phyloP scores from a whole-genome alignment of 2,888 invertebrate species.

The Scrobipalpa atriplicella region DNA sequence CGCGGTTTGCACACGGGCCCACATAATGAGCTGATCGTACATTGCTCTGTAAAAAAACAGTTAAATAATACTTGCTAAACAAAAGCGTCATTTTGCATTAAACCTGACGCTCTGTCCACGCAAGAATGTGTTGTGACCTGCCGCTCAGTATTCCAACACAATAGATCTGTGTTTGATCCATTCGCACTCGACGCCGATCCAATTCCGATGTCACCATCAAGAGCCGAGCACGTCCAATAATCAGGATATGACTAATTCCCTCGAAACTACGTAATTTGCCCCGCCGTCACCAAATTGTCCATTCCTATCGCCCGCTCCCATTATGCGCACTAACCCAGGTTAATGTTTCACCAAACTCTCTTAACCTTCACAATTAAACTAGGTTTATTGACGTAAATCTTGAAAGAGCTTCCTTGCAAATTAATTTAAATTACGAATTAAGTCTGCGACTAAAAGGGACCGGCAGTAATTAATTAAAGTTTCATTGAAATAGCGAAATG shows the following conservation, averaged over 20 bases:
- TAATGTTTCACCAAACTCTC: neutral
- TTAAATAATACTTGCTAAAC: neutral
- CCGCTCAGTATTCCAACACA: neutral
- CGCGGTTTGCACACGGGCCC: constrained; percentile 15
- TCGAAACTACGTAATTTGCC: constrained; percentile 44
- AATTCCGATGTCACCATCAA: neutral
- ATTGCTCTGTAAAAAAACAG: neutral
- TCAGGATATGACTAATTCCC: constrained; percentile 42
- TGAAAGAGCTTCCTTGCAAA: constrained; percentile 32
- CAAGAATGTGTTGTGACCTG: neutral
- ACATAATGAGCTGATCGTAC: neutral
- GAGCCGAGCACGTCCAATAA: constrained; percentile 12
- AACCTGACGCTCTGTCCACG: neutral
- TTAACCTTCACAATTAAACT: neutral
- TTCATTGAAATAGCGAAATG: constrained; percentile 5
- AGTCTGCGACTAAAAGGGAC: constrained; percentile 2
- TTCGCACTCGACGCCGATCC: constrained; percentile 21
- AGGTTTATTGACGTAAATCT: constrained; percentile 6
- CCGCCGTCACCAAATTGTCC: constrained; percentile 46
- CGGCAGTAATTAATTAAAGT: constrained; percentile 14
- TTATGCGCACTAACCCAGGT: constrained; percentile 36
- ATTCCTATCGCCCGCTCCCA: constrained; percentile 42
- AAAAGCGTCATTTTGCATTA: too few relatives aligned
- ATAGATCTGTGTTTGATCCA: constrained; percentile 8
- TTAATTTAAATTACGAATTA: constrained; percentile 5